Evolutionary conservation across 1,140 invertebrate species (phyloP).

Genomic region (Adelges cooleyi): DNA sequence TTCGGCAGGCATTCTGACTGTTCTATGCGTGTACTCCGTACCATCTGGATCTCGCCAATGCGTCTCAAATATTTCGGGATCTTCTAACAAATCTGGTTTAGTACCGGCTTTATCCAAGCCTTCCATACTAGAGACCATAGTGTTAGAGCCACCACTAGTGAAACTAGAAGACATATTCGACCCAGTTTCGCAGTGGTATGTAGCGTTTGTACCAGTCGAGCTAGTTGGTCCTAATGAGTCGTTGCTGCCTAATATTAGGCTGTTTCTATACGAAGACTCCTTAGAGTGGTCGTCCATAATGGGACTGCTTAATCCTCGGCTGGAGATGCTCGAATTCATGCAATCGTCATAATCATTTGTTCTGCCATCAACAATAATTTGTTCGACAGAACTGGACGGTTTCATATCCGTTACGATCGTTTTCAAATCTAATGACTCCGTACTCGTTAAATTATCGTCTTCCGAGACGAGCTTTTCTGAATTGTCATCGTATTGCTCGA

Average conservation of each 20-base stretch:
- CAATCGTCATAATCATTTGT: not conserved
- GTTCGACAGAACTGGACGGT: conserved; percentile 2
- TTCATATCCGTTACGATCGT: conserved; percentile 36
- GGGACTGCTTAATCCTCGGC: conserved; percentile 4
- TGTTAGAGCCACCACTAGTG: conserved; percentile 62
- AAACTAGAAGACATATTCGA: conserved; percentile 70
- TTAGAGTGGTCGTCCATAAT: conserved; percentile 9
- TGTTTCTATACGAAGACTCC: not conserved
- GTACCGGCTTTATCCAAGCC: conserved; percentile 43
- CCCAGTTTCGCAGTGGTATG: conserved; percentile 70
- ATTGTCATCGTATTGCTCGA: conserved; percentile 47
- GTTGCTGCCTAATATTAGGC: conserved; percentile 50
- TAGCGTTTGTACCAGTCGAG: conserved; percentile 65
- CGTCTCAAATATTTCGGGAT: conserved; percentile 40
- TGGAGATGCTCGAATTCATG: conserved; percentile 20
- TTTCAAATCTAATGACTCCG: conserved; percentile 48
- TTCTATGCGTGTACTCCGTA: conserved; percentile 40
- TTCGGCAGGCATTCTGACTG: conserved; percentile 43
- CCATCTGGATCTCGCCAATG: not conserved
- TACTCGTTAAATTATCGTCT: conserved; percentile 40
- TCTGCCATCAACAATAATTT: not conserved
- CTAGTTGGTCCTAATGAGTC: conserved; percentile 57
- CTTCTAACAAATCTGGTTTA: conserved; percentile 38
- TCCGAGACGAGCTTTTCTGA: conserved; percentile 40
- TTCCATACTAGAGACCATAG: conserved; percentile 59